phyloP scores from a whole-genome alignment of 1,140 invertebrate genomes.

The Monochamus saltuarius region DNA sequence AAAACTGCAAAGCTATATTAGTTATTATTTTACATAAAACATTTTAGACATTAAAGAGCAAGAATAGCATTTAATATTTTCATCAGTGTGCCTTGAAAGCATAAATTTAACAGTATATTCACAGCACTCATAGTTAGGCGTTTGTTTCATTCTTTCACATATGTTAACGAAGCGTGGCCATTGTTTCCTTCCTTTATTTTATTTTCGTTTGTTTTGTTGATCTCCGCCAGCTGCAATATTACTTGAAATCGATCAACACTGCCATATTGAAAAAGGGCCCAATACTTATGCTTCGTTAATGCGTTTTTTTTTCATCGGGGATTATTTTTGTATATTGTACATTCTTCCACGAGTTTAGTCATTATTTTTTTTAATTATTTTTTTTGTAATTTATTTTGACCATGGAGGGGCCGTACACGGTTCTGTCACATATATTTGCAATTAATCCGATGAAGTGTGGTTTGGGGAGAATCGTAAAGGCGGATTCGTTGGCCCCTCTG shows the following conservation, averaged over 20 bases:
- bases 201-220: slow-evolving; percentile 17
- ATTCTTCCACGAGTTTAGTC: slow-evolving; percentile 23
- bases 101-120: not conserved
- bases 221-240: slow-evolving; percentile 29
- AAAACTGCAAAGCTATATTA: no score
- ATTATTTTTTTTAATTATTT: not conserved
- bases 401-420: slow-evolving; percentile 19
- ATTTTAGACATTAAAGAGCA: no score
- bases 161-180: slow-evolving; percentile 1
- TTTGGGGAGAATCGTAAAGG: no score
- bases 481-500: no score
- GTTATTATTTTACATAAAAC: no score
- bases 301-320: slow-evolving; percentile 10
- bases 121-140: slow-evolving; percentile 1
- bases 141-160: not conserved
- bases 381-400: slow-evolving; percentile 18
- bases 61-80: no score
- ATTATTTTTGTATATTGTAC: slow-evolving; percentile 24
- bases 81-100: no score
- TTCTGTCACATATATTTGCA: not conserved
- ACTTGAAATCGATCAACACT: slow-evolving; percentile 31
- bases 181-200: not conserved
- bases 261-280: slow-evolving; percentile 23
- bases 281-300: slow-evolving; percentile 16
- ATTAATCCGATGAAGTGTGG: not conserved